These are phyloP conservation scores for Sinella curviseta DNA, from an alignment of 1,140 invertebrate genomes.

Conservation along the genomic window DNA sequence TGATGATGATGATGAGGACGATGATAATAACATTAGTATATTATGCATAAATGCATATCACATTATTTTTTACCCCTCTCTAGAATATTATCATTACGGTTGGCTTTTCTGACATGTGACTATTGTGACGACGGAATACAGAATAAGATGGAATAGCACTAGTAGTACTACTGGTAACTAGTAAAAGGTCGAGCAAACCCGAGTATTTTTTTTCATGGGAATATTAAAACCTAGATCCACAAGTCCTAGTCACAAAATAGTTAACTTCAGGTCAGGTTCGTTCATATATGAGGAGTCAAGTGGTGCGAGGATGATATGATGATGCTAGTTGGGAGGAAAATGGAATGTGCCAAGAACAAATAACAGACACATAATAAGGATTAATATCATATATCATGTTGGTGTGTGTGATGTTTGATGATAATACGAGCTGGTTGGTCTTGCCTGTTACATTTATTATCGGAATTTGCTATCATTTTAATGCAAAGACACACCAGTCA, in stretches of 20 bases:
- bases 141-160: too few species aligned
- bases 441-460: constrained; percentile 13
- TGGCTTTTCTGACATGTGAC: too few species aligned
- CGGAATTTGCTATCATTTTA: neutral
- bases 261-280: constrained; percentile 19
- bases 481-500: neutral
- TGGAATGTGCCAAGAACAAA: constrained; percentile 24
- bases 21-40: neutral
- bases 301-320: neutral
- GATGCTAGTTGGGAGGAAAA: neutral
- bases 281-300: neutral
- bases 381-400: constrained; percentile 4
- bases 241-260: neutral
- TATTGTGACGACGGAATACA: too few species aligned
- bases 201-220: constrained; percentile 11
- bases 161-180: too few species aligned
- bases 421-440: neutral
- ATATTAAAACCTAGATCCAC: constrained; percentile 22
- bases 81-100: neutral
- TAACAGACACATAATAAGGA: neutral
- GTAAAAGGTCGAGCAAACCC: constrained; percentile 16
- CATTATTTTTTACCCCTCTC: neutral
- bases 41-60: neutral
- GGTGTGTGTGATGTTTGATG: neutral
- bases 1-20: neutral